Evolutionary conservation across 2,113 vertebrate genomes (phyloP).

Genomic region (Crypturellus undulatus): DNA sequence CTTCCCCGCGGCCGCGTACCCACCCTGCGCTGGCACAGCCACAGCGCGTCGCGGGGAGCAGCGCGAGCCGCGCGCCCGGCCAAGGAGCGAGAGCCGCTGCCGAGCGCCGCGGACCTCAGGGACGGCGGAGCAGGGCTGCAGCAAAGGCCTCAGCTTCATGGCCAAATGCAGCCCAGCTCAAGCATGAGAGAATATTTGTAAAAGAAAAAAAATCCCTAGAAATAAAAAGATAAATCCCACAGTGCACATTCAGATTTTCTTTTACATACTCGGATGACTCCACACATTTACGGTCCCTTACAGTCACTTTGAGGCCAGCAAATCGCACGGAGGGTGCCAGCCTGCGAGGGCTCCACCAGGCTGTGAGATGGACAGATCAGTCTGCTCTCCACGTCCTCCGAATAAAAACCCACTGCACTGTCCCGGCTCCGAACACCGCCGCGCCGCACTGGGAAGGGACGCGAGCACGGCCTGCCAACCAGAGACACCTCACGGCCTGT

Average conservation of each 20-base stretch:
- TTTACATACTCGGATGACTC: neutral
- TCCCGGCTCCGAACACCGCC: neutral
- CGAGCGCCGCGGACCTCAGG: neutral
- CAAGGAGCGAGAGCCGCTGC: neutral
- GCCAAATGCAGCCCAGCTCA: neutral
- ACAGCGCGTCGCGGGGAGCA: neutral
- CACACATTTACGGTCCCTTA: neutral
- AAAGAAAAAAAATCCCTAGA: neutral
- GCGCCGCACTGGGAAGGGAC: neutral
- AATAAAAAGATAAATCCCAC: neutral
- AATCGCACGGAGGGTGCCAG: fast-evolving
- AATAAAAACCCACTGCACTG: neutral
- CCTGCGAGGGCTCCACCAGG: neutral
- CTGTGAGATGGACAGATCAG: neutral
- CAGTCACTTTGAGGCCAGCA: too few relatives aligned
- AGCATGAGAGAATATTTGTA: neutral
- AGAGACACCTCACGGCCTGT: neutral
- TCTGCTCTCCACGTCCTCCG: neutral
- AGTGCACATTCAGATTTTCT: neutral
- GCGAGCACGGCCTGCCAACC: neutral
- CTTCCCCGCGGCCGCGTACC: neutral
- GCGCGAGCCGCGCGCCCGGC: neutral
- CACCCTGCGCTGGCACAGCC: neutral
- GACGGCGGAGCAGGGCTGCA: neutral
- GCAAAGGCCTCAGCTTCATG: neutral